phyloP scores from a whole-genome alignment of 2,888 invertebrate genomes.

The Polymixis flavicincta region DNA sequence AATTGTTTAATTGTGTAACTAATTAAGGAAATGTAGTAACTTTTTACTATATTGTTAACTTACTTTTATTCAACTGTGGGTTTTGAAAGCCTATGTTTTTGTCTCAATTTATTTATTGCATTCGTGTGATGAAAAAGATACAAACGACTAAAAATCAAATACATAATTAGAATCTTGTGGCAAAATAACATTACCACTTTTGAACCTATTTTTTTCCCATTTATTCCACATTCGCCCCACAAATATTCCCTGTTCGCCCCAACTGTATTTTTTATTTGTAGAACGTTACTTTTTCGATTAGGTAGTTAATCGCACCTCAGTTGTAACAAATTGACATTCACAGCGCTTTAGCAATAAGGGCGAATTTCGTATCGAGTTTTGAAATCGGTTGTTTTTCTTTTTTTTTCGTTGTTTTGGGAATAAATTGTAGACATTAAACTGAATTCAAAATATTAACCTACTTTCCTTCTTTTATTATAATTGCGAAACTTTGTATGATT shows the following conservation, averaged over 20 bases:
- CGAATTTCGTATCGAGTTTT: not conserved
- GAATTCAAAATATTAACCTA: not conserved
- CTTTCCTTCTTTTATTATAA: too few species aligned
- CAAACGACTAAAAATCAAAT: not conserved
- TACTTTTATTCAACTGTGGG: not conserved
- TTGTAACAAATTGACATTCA: not conserved
- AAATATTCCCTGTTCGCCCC: not conserved
- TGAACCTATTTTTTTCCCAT: not conserved
- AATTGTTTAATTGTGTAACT: constrained; percentile 47
- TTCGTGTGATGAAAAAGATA: not conserved
- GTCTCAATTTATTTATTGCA: not conserved
- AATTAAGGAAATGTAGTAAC: constrained; percentile 12
- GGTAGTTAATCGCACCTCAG: not conserved
- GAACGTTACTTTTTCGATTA: not conserved
- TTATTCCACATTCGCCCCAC: not conserved
- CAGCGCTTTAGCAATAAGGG: not conserved
- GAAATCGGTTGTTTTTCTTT: not conserved
- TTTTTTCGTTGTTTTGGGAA: not conserved
- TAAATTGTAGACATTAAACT: not conserved
- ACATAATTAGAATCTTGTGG: not conserved
- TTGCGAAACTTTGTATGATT: too few species aligned
- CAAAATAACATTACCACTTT: not conserved
- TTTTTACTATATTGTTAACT: constrained; percentile 6
- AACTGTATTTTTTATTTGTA: not conserved
- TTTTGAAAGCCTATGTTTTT: not conserved